phyloP scores from a whole-genome alignment of 2,888 invertebrate species.

The Notodonta ziczac region DNA sequence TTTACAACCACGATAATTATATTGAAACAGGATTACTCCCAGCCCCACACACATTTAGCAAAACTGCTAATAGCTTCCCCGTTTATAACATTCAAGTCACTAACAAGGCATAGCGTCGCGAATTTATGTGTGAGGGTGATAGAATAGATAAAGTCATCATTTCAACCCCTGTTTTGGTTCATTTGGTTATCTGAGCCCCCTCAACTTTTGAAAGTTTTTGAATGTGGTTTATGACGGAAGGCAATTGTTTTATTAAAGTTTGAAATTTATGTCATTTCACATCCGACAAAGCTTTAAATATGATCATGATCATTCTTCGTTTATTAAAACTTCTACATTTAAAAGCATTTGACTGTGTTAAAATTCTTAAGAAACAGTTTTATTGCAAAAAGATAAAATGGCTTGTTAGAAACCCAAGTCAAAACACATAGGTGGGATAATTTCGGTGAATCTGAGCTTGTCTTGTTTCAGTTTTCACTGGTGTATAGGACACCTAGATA shows the following conservation, averaged over 20 bases:
- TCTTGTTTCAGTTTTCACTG: too few relatives aligned
- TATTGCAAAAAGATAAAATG: too few relatives aligned
- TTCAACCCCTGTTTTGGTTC: slow-evolving; percentile 36
- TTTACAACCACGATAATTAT: slow-evolving; percentile 33
- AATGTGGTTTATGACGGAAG: slow-evolving; percentile 15
- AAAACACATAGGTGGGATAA: too few relatives aligned
- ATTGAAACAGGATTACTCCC: slow-evolving; percentile 23
- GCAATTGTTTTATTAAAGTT: slow-evolving; percentile 6
- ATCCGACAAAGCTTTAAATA: background rate
- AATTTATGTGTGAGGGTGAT: slow-evolving; percentile 53
- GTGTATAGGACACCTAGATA: too few relatives aligned
- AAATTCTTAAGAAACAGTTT: too few relatives aligned
- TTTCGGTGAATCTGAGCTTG: too few relatives aligned
- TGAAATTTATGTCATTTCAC: background rate
- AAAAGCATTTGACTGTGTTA: too few relatives aligned
- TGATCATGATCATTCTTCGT: too few relatives aligned
- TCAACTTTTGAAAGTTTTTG: slow-evolving; percentile 22
- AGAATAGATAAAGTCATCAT: slow-evolving; percentile 61
- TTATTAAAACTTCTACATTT: too few relatives aligned
- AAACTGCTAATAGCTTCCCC: slow-evolving; percentile 44
- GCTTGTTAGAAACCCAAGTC: too few relatives aligned
- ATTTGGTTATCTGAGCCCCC: slow-evolving; percentile 38
- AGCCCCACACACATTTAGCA: slow-evolving; percentile 34
- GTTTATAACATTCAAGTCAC: slow-evolving; percentile 39
- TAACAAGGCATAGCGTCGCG: slow-evolving; percentile 58